Evolutionary conservation across 1,140 invertebrate species (phyloP).

Genomic region (Plodia interpunctella): DNA sequence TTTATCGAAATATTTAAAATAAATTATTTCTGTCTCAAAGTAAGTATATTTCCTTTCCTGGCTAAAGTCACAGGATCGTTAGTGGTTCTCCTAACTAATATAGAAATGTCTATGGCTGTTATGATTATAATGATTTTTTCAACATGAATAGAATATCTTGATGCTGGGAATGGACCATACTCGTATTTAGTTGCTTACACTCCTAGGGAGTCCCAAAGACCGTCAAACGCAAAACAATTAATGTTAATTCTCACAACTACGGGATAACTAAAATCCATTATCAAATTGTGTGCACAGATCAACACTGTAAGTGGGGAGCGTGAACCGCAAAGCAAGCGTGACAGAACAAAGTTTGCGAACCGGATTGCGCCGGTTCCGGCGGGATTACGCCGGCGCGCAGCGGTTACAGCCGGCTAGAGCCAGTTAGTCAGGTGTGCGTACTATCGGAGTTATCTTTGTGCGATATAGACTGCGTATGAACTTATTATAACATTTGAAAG

Average conservation of each 20-base stretch:
- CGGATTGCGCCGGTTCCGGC: slow-evolving; percentile 52
- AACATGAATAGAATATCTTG: too few relatives aligned
- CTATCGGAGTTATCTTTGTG: slow-evolving; percentile 29
- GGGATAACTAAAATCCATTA: slow-evolving; percentile 32
- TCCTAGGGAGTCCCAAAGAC: not conserved
- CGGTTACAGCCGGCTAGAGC: slow-evolving; percentile 34
- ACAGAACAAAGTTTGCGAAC: slow-evolving; percentile 57
- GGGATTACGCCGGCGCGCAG: slow-evolving; percentile 34
- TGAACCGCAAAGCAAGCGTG: slow-evolving; percentile 52
- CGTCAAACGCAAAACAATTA: not conserved
- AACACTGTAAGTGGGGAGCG: slow-evolving; percentile 35
- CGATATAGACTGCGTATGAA: not conserved
- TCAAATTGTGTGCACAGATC: slow-evolving; percentile 29
- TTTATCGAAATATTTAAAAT: too few relatives aligned
- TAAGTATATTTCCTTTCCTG: too few relatives aligned
- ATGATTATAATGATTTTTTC: too few relatives aligned
- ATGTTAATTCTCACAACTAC: not conserved
- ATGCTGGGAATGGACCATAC: too few relatives aligned
- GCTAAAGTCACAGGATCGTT: too few relatives aligned
- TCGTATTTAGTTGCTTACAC: too few relatives aligned
- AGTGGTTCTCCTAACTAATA: too few relatives aligned
- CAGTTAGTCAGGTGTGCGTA: slow-evolving; percentile 52
- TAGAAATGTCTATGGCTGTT: too few relatives aligned
- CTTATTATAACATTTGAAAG: too few relatives aligned
- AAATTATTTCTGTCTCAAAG: too few relatives aligned